Conservation (phyloP, 2,113 vertebrate species). For the Gobio gobio region DNA sequence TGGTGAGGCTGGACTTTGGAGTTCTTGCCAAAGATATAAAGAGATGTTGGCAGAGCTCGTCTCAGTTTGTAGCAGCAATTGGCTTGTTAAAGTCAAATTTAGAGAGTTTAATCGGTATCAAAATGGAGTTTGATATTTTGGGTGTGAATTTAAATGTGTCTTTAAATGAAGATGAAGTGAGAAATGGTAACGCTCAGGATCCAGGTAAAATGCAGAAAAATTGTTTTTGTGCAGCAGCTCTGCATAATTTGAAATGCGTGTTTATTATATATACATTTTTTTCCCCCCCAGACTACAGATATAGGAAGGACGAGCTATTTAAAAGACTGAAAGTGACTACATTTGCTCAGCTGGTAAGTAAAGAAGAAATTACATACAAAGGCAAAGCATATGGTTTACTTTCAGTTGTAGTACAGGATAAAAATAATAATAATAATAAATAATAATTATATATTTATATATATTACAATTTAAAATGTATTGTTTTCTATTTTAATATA, state of each 20-base stretch:
- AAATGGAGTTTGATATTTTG: slow-evolving; percentile 41
- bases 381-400: neutral
- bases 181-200: slow-evolving; percentile 62
- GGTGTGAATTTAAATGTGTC: slow-evolving; percentile 66
- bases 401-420: neutral
- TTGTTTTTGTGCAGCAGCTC: neutral
- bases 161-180: slow-evolving; percentile 64
- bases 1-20: slow-evolving; percentile 39
- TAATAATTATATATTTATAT: no score
- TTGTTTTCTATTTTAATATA: neutral
- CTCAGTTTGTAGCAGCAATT: slow-evolving; percentile 8
- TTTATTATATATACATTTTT: slow-evolving; percentile 30
- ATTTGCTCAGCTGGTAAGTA: slow-evolving; percentile 93
- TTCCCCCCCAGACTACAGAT: slow-evolving; percentile 89
- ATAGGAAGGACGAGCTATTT: slow-evolving; percentile 93
- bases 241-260: slow-evolving; percentile 1
- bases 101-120: neutral
- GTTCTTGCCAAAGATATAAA: slow-evolving; percentile 51
- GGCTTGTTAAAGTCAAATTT: neutral
- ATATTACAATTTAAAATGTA: neutral
- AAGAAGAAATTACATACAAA: neutral
- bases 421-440: no score
- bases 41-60: neutral
- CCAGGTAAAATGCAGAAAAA: slow-evolving; percentile 64
- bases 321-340: slow-evolving; percentile 94